Evolutionary conservation across 2,888 invertebrate genomes (phyloP).

Genomic region (Rutpela maculata): DNA sequence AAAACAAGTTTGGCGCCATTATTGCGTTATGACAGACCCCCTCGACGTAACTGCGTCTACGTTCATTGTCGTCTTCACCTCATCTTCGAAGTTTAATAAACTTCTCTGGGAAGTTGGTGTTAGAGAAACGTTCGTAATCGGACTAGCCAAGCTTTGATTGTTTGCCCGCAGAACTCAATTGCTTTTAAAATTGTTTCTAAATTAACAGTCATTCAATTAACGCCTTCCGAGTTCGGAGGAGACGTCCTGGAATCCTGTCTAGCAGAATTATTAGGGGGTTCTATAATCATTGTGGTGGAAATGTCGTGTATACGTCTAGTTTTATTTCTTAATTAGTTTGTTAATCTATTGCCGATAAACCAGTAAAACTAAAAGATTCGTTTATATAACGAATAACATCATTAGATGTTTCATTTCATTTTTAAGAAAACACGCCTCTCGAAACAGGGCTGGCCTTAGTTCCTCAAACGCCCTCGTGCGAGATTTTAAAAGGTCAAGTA

Average conservation of each 20-base stretch:
- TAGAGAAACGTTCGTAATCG: conserved; percentile 18
- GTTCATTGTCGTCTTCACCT: background rate
- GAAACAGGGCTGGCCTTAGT: too few relatives aligned
- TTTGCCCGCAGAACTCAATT: conserved; percentile 17
- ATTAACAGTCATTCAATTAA: conserved; percentile 24
- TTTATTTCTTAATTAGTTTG: too few relatives aligned
- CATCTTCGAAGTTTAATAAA: conserved; percentile 17
- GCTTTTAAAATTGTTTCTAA: conserved; percentile 32
- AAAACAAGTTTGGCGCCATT: background rate
- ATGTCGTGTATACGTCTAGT: too few relatives aligned
- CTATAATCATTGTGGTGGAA: too few relatives aligned
- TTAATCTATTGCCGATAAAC: too few relatives aligned
- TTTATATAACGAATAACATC: too few relatives aligned
- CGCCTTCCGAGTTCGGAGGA: background rate
- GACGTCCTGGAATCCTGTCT: background rate
- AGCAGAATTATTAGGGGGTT: background rate
- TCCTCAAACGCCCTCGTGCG: too few relatives aligned
- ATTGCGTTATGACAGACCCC: background rate
- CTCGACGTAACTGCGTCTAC: background rate
- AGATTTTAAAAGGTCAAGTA: too few relatives aligned
- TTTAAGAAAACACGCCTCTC: too few relatives aligned
- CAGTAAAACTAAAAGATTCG: too few relatives aligned
- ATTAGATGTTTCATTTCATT: too few relatives aligned
- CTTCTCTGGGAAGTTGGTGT: background rate
- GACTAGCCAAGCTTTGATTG: conserved; percentile 22